Evolutionary conservation across 2,888 invertebrate genomes (phyloP).

Genomic region (Synergus itoensis): DNA sequence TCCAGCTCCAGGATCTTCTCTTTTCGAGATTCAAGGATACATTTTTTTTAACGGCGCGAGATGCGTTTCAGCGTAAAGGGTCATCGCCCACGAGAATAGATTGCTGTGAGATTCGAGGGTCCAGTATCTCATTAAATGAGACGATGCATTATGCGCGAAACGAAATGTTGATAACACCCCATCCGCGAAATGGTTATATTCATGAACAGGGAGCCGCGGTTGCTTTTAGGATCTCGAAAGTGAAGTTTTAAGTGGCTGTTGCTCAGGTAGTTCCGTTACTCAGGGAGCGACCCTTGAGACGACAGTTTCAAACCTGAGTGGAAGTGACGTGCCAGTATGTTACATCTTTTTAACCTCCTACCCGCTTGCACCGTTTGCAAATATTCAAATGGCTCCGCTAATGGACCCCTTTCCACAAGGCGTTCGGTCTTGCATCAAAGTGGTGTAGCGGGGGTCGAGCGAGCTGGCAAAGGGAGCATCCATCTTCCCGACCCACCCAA

Average conservation of each 20-base stretch:
- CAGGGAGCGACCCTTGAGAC: conserved; percentile 56
- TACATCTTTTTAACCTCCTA: conserved; percentile 74
- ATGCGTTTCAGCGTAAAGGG: conserved; percentile 16
- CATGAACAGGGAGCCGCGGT: conserved; percentile 2
- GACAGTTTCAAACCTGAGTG: conserved; percentile 72
- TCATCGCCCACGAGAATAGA: conserved; percentile 32
- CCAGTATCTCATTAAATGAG: conserved; percentile 8
- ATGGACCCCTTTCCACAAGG: conserved; percentile 66
- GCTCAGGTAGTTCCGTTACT: conserved; percentile 66
- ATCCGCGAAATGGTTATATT: conserved; percentile 29
- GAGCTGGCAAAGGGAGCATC: conserved; percentile 68
- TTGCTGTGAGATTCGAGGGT: conserved; percentile 5
- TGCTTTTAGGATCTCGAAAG: conserved; percentile 48
- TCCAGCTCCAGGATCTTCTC: conserved; percentile 2
- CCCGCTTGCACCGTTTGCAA: conserved; percentile 73
- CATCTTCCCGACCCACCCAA: conserved; percentile 68
- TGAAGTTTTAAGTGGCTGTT: conserved; percentile 69
- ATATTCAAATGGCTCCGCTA: conserved; percentile 76
- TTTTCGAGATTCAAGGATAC: neutral
- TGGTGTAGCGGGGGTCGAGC: conserved; percentile 62
- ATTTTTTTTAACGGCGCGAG: neutral
- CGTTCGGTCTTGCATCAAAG: conserved; percentile 71
- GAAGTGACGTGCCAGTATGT: conserved; percentile 73
- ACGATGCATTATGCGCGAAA: conserved; percentile 5
- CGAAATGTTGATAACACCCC: conserved; percentile 22